phyloP scores from a whole-genome alignment of 2,888 invertebrate genomes.

The Parthenolecanium corni region DNA sequence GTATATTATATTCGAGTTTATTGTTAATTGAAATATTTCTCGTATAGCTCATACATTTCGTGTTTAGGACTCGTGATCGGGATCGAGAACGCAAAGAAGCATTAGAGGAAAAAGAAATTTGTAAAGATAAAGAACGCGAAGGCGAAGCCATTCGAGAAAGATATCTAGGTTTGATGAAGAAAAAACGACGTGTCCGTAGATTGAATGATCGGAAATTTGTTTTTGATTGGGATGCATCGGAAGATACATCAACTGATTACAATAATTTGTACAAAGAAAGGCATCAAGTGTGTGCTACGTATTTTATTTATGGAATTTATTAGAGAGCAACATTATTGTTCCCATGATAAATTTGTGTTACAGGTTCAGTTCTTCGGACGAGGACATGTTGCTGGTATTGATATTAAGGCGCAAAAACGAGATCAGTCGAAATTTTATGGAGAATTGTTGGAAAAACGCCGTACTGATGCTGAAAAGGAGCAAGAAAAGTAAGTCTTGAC shows the following conservation, averaged over 20 bases:
- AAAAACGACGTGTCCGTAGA: conserved; percentile 80
- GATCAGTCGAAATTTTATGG: conserved; percentile 97
- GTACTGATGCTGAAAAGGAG: conserved; percentile 63
- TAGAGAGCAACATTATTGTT: not conserved
- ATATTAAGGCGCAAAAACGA: conserved; percentile 88
- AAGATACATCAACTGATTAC: conserved; percentile 96
- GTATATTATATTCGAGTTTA: no score
- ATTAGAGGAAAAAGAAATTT: conserved; percentile 48
- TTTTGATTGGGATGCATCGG: conserved; percentile 99
- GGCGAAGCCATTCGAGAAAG: conserved; percentile 90
- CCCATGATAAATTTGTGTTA: conserved; percentile 5
- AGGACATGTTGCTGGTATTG: conserved; percentile 95
- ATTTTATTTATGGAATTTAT: not conserved
- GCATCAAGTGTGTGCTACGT: conserved; percentile 53
- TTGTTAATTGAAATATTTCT: not conserved
- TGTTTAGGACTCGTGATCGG: conserved; percentile 15
- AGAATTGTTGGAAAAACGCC: conserved; percentile 80
- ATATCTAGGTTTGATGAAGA: conserved; percentile 85
- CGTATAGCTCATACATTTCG: not conserved
- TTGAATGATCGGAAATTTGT: conserved; percentile 98
- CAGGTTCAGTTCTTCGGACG: conserved; percentile 91
- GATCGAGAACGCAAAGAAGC: conserved; percentile 34
- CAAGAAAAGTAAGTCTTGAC: conserved; percentile 35
- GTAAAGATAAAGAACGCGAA: conserved; percentile 83
- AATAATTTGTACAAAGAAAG: conserved; percentile 92